Evolutionary conservation across 2,797 vertebrate genomes (phyloP), one percentile per base, ranked within the genome.

Genomic region (Manis crassicaudata): DNA sequence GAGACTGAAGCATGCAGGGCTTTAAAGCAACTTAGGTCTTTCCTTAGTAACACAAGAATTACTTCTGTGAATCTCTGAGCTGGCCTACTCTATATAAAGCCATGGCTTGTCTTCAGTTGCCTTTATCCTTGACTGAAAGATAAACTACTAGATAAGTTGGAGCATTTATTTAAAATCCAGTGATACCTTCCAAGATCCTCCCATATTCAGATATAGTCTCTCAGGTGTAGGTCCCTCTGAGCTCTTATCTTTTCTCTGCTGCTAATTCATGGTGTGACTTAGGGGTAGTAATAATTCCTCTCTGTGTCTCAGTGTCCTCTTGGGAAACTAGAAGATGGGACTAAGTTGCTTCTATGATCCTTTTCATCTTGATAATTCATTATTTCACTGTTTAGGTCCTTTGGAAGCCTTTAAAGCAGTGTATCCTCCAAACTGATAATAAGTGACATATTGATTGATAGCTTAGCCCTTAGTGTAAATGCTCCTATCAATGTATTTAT

Each of bases 101-200:
- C 75, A 46, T 17, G 40, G 54, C 2, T 25, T 92, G 54, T 72
- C 73, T 79, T 29, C 25, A 67, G 54, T 62, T 85, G 23, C 40
- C 56, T 94, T 94, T 96, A 72, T 67, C n/a, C 50, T 68, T 85
- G 43, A 73, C 56, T 56, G 65, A 94, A 94, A 89, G 73, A 67
- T 93, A 84, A 90, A 79, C 29, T 81, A 72, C 21, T 13, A 6
- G 43, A 68, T 40, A 27, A 27, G 23, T 10, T 82, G 6, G 6
- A 83, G 21, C 20, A 80, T 73, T 96, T 90, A 37, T n/a, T 95
- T 90, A 88, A 77, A 95, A 79, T 76, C 35, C 35, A 20, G 79
- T 43, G 37, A 40, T 8, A 79, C 3, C 43, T 90, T 52, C 63
- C 14, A 43, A 40, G 23, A 60, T 40, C 79, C n/a, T 76, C 54